Evolutionary conservation across 2,113 vertebrate species (phyloP).

Genomic region (Zosterops japonicus): DNA sequence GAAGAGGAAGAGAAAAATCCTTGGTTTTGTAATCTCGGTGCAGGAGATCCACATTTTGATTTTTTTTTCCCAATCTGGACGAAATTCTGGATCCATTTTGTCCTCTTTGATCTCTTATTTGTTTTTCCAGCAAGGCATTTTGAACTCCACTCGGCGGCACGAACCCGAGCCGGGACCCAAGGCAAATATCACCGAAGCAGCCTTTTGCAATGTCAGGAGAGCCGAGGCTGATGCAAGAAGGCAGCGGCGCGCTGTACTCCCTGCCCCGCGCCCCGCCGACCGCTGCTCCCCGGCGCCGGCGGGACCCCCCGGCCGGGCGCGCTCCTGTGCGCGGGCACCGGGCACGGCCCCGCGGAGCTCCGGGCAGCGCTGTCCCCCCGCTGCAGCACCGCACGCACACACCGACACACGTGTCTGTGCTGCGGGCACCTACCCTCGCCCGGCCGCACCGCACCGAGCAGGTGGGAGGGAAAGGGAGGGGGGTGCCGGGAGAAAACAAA

Average conservation of each 20-base stretch:
- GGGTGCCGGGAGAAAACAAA: no score
- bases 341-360: background rate
- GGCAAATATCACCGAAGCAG: slow-evolving; percentile 53
- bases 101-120: slow-evolving; percentile 73
- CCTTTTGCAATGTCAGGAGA: slow-evolving; percentile 70
- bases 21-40: background rate
- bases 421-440: no score
- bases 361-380: background rate
- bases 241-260: slow-evolving; percentile 1
- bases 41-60: background rate
- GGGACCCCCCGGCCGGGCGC: background rate
- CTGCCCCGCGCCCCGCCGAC: background rate
- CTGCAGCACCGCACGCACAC: background rate
- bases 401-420: background rate
- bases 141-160: slow-evolving; percentile 60
- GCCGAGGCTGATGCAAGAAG: slow-evolving; percentile 66
- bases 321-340: background rate
- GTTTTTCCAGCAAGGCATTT: slow-evolving; percentile 66
- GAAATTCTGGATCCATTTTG: slow-evolving; percentile 60
- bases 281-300: background rate
- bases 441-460: no score
- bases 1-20: background rate
- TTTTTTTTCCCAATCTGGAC: background rate
- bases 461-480: no score
- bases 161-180: slow-evolving; percentile 46